Conservation (phyloP, 2,797 vertebrate species). For the Falco naumanni region DNA sequence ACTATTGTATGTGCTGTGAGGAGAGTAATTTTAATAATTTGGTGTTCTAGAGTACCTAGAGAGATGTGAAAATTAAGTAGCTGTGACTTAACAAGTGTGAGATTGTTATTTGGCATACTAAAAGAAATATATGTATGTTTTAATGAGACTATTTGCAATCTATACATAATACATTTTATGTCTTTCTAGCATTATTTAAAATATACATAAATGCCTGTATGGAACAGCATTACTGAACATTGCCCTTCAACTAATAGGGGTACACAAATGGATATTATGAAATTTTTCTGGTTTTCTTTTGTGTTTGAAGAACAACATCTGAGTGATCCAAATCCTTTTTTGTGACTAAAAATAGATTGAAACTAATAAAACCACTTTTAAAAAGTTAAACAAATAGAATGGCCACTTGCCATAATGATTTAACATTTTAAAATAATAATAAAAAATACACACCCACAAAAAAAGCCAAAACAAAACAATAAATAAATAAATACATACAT, state of each 20-base stretch:
- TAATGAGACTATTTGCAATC: neutral
- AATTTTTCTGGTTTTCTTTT: neutral
- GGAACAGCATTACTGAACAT: neutral
- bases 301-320: neutral
- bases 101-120: neutral
- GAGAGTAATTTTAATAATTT: slow-evolving; percentile 8
- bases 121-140: neutral
- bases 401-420: neutral
- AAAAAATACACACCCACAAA: fast-evolving
- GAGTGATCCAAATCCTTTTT: neutral
- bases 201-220: neutral
- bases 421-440: neutral
- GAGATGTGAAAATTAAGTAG: slow-evolving; percentile 27
- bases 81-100: neutral
- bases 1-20: neutral
- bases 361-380: neutral
- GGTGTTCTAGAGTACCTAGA: neutral
- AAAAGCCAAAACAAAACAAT: neutral
- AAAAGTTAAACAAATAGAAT: neutral
- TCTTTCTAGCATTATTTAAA: neutral
- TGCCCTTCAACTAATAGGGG: neutral
- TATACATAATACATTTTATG: neutral
- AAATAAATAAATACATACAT: neutral
- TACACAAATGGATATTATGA: neutral
- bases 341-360: neutral